Evolutionary conservation across 2,797 vertebrate species (phyloP).

Genomic region (Vultur gryphus): DNA sequence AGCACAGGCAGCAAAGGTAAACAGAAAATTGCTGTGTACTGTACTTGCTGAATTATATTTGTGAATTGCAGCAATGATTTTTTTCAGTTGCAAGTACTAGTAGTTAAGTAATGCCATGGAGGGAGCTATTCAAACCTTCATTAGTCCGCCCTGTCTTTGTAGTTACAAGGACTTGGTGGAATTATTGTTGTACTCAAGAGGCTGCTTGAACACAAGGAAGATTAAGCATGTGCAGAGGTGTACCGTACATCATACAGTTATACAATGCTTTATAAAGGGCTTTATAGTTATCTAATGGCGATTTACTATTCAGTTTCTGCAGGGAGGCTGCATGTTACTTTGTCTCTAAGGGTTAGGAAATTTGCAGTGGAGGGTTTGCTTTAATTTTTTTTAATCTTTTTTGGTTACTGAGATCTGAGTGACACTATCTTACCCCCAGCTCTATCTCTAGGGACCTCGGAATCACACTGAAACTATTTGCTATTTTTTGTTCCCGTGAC

Average conservation of each 20-base stretch:
- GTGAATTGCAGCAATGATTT: not conserved
- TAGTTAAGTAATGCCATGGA: not conserved
- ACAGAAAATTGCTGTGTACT: fast-evolving
- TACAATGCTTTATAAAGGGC: not conserved
- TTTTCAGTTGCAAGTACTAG: not conserved
- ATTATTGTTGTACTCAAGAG: not conserved
- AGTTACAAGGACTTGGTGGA: not conserved
- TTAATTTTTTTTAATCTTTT: not conserved
- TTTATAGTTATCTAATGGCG: not conserved
- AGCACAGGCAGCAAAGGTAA: not conserved
- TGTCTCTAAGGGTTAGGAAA: not conserved
- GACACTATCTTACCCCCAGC: not conserved
- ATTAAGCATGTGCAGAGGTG: not conserved
- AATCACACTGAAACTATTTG: not conserved
- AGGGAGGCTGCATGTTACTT: not conserved
- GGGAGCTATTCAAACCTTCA: not conserved
- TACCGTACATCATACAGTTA: fast-evolving
- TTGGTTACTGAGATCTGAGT: not conserved
- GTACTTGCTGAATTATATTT: not conserved
- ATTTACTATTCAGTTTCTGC: not conserved
- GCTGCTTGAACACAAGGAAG: not conserved
- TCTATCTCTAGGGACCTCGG: not conserved
- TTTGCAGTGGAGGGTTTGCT: not conserved
- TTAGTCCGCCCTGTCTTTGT: not conserved
- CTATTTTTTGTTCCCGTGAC: not conserved